Evolutionary conservation across 2,888 invertebrate species (phyloP), one percentile per base, ranked within the genome.

Genomic region (Drosophila vallismaia): DNA sequence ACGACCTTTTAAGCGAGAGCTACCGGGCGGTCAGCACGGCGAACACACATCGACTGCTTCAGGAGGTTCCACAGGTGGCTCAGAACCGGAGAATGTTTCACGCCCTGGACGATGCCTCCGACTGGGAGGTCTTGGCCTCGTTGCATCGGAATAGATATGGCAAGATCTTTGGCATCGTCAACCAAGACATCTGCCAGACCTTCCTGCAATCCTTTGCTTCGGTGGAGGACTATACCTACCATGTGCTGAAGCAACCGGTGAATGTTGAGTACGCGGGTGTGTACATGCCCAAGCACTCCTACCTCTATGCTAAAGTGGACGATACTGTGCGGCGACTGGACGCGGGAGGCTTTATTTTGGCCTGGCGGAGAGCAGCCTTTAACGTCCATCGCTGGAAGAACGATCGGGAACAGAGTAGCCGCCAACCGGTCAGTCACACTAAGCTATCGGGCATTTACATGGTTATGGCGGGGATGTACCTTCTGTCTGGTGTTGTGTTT

Each of bases 231-330:
- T 33, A 40, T 0, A 50, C 31, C 9, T 84, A 68, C 7, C 53
- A 66, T n/a, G 69, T 67, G n/a, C 29, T 82, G 28, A n/a, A 53
- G 10, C 72, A 79, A 50, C 66, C 62, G 6, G 54, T 82, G 54
- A 79, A 74, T 8, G 40, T 78, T 7, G 83, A 83, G 24, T 80
- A 76, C 29, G 33, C 77, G 24, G 76, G 71, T 29, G 71, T 89
- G 24, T 88, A 88, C 42, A 75, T 89, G 70, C 71, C 78, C 4
- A 89, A 88, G 56, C 89, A 89, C 42, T 84, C 89, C 3, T 86
- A 71, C 56, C 76, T 89, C n/a, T 74, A 72, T 3, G 28, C 71
- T 4, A 69, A 77, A 24, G 73, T 89, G 33, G 74, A 81, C 28
- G 55, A 57, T 4, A 50, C 64, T 7, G 33, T 89, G 3, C 49